phyloP scores from a whole-genome alignment of 2,113 vertebrate genomes.

The Coryphaenoides rupestris region DNA sequence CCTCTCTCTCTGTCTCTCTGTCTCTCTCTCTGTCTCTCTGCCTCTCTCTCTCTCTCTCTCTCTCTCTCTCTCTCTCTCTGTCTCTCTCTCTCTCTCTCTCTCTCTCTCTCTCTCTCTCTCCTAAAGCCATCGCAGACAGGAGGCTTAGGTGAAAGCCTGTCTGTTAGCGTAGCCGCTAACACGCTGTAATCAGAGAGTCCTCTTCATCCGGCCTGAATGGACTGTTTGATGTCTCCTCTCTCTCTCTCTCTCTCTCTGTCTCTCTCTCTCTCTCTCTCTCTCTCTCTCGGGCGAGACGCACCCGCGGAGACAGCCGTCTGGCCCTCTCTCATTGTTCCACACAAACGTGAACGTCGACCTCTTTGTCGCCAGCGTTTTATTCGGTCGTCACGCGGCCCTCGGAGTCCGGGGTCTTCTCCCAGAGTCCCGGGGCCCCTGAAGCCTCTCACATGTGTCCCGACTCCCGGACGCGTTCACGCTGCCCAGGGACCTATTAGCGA shows the following conservation, averaged over 20 bases:
- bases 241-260: constrained; percentile 21
- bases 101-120: constrained; percentile 26
- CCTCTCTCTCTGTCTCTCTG: too few relatives aligned
- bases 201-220: constrained; percentile 27
- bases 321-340: constrained; percentile 53
- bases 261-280: constrained; percentile 11
- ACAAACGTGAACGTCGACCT: constrained; percentile 56
- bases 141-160: constrained; percentile 48
- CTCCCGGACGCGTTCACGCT: constrained; percentile 31
- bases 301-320: constrained; percentile 57
- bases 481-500: constrained; percentile 60
- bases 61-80: too few relatives aligned
- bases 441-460: constrained; percentile 48
- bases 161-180: constrained; percentile 51
- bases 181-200: constrained; percentile 48
- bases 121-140: constrained; percentile 3
- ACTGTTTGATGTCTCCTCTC: constrained; percentile 56
- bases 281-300: constrained; percentile 28
- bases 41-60: too few relatives aligned
- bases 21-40: too few relatives aligned
- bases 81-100: too few relatives aligned
- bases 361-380: constrained; percentile 54
- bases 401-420: constrained; percentile 19
- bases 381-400: constrained; percentile 43
- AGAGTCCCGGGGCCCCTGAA: constrained; percentile 36